phyloP scores from a whole-genome alignment of 1,140 invertebrate genomes.

The Pseudomyrmex gracilis region DNA sequence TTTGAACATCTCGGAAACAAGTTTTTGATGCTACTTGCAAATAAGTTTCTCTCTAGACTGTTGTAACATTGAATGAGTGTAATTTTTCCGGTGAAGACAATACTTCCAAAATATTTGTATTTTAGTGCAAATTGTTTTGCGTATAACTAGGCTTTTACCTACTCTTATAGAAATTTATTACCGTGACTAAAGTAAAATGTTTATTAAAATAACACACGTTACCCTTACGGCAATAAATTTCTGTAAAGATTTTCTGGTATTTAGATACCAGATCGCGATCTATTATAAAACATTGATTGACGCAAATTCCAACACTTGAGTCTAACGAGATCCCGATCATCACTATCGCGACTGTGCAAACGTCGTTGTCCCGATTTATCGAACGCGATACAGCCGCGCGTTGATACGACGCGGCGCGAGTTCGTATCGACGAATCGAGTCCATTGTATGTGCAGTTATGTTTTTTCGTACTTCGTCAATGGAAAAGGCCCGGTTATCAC shows the following conservation, averaged over 20 bases:
- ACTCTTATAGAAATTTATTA: no score
- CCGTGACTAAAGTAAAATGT: no score
- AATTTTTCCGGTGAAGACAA: no score
- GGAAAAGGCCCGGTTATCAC: constrained; percentile 60
- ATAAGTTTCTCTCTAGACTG: no score
- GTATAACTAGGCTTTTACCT: no score
- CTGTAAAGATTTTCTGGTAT: neutral
- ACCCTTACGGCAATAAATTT: no score
- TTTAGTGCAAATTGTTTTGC: no score
- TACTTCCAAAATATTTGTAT: no score
- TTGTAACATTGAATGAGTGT: no score
- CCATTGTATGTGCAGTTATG: neutral
- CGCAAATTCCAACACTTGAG: neutral
- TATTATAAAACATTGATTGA: neutral
- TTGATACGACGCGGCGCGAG: neutral
- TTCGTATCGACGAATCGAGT: constrained; percentile 5
- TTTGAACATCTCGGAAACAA: neutral
- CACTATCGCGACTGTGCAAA: neutral
- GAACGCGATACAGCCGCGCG: neutral
- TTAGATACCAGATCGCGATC: neutral
- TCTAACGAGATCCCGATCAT: neutral
- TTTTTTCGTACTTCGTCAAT: constrained; percentile 33
- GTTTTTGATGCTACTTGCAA: neutral
- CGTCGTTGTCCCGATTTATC: neutral
- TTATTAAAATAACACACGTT: no score